phyloP scores from a whole-genome alignment of 2,797 vertebrate species.

The Lates japonicus region DNA sequence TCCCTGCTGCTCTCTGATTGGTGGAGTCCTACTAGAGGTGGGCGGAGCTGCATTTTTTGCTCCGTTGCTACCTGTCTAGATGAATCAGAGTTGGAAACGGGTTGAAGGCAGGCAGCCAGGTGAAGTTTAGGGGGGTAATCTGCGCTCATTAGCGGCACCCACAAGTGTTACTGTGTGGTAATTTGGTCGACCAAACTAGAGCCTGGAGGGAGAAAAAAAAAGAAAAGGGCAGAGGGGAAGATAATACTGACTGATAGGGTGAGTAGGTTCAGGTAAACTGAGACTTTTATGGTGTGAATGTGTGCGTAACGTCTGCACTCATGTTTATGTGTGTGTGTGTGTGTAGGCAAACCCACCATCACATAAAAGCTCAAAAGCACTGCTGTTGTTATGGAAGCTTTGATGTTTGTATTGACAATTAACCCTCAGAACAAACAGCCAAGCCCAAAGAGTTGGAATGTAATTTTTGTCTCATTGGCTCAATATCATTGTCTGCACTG shows the following conservation, averaged over 20 bases:
- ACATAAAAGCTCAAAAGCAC: slow-evolving; percentile 2
- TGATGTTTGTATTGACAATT: slow-evolving; percentile 24
- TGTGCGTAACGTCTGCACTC: slow-evolving; percentile 17
- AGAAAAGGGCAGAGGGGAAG: slow-evolving; percentile 20
- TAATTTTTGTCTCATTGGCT: not conserved
- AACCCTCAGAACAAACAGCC: slow-evolving; percentile 28
- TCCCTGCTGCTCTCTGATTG: slow-evolving; percentile 37
- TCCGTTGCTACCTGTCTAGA: slow-evolving; percentile 56
- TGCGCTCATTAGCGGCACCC: slow-evolving; percentile 62
- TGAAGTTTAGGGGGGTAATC: slow-evolving; percentile 51
- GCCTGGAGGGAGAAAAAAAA: slow-evolving; percentile 32
- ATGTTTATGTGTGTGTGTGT: slow-evolving; percentile 14
- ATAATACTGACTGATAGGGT: slow-evolving; percentile 42
- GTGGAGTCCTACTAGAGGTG: slow-evolving; percentile 17
- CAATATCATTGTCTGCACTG: not conserved
- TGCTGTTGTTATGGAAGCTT: slow-evolving; percentile 15
- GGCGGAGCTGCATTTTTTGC: slow-evolving; percentile 51
- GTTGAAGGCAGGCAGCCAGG: slow-evolving; percentile 35
- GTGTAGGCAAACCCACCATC: not conserved
- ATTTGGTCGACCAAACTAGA: slow-evolving; percentile 39
- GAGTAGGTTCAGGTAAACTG: slow-evolving; percentile 43
- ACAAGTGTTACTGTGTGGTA: slow-evolving; percentile 61
- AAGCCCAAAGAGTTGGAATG: not conserved
- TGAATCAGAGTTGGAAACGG: slow-evolving; percentile 24
- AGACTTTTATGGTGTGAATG: slow-evolving; percentile 39